Evolutionary conservation across 1,140 invertebrate species (phyloP), one percentile per base, ranked within the genome.

Genomic region (Ectropis grisescens): DNA sequence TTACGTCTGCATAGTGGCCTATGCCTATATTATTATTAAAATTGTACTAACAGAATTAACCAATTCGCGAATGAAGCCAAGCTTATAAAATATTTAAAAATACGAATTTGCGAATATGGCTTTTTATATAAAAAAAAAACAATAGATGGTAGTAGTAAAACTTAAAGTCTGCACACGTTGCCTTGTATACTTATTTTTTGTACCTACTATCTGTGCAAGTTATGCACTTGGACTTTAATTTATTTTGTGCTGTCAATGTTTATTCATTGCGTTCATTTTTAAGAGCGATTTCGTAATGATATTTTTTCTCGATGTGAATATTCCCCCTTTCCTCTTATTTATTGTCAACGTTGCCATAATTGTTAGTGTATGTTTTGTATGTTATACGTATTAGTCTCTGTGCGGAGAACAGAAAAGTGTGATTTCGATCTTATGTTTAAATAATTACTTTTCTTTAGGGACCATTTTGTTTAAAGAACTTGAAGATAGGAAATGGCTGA

Each of bases 311-410:
- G 39, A 54, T 74, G 66, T 75, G 70, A 66, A 78, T 75, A 74
- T 56, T 42, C 25, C 39, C 38, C 46, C 29, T 57, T 61, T 55
- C 43, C 56, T 64, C 62, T 76, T 78, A 80, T 80, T 80, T 80
- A 80, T 80, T 81, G 61, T 78, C 70, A 68, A 76, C 55, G 76
- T 81, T 81, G 76, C 76, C 76, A 81, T 81, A 81, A 76, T 71
- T 81, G 57, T 76, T 81, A 78, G 71, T 70, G 67, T 72, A 74
- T 59, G 50, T 62, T 65, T 56, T 66, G 50, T 58, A 57, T 78
- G 58, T 67, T 67, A 72, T 76, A 76, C 72, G 76, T 81, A 78
- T 67, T 59, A 61, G 68, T 75, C 66, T 72, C 64, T 53, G 48
- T 50, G 41, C 41, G 29, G 62, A 61, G 68, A 60, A 53, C 33